Conservation (phyloP, 2,888 invertebrate genomes). For the Caenorhabditis sp. region DNA sequence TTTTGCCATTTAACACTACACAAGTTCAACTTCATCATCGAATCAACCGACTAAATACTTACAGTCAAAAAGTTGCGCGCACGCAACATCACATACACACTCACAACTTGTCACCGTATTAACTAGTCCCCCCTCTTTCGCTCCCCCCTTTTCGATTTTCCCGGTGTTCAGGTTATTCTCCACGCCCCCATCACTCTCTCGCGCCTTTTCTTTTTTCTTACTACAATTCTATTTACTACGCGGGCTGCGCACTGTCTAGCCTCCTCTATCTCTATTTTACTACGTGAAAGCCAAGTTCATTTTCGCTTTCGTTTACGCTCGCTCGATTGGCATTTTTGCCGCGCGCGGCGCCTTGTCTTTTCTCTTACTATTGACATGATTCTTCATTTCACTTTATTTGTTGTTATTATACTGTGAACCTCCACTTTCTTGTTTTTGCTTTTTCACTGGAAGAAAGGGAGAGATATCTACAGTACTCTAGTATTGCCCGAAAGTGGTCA, state of each 20-base stretch:
- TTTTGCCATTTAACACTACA: no score
- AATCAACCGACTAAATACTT: no score
- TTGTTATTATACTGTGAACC: not conserved
- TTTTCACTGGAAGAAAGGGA: not conserved
- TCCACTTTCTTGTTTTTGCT: not conserved
- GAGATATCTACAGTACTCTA: not conserved
- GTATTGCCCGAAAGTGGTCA: no score
- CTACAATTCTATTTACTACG: not conserved
- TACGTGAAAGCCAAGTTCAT: not conserved
- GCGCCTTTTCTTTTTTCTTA: constrained; percentile 5
- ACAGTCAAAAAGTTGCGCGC: constrained; percentile 5
- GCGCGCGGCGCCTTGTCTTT: not conserved
- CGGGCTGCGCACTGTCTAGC: not conserved
- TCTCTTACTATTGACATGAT: no score
- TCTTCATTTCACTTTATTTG: not conserved
- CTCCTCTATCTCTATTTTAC: not conserved
- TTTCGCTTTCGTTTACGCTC: constrained; percentile 5
- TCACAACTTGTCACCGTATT: not conserved
- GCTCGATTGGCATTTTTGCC: constrained; percentile 16
- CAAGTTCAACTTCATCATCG: no score
- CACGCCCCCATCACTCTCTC: constrained; percentile 4
- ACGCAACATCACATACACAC: constrained; percentile 13
- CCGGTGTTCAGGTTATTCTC: constrained; percentile 21
- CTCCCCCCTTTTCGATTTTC: constrained; percentile 30
- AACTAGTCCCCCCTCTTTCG: not conserved